Base-by-base conservation (phyloP, 2,888 invertebrate genomes). In the Lasioglossum marginatum region DNA sequence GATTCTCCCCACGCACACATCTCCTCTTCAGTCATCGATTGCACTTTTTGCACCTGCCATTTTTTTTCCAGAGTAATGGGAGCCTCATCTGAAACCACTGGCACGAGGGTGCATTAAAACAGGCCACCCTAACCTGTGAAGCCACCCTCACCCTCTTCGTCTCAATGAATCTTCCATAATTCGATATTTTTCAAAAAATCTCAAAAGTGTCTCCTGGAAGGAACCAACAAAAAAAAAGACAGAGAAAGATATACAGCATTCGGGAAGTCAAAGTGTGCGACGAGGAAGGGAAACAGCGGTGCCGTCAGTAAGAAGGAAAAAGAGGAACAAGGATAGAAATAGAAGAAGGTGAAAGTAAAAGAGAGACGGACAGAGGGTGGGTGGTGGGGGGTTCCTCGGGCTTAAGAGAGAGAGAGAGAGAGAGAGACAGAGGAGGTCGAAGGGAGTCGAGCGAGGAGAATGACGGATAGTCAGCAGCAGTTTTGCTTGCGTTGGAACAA, bases 401-500 rank as follows among this genome's bases (percentile, higher is more conserved):
- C 14, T 85, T 77, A 77, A 73, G 82, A 81, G 84, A 60, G 68
- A 66, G 66, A 81, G 84, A 60, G 68, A 66, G 66, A 84, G 34
- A 66, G 37, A 79, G 82, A 88, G 87, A 79, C 85, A 87, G 82
- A 85, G 80, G 87, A 79, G 87, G 82, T 82, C 79, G 92, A 92
- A 92, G 92, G 92, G 93, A 92, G 92, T 92, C 91, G 92, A 92
- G 93, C 91, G 93, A 92, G 91, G 93, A 94, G 93, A 95, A 95
- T 95, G 95, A 95, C 95, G 95, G 95, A 95, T 95, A 94, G 94
- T 92, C 97, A 97, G 96, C 98, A 98, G 96, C 98, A 98, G 96
- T 98, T 98, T 96, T 98, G 98, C 96, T 97, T 98, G 96, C 97
- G 98, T 96, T 98, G 98, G 98, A 98, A 98, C 96, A 98, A 98